Evolutionary conservation across 2,113 vertebrate species (phyloP).

Genomic region (Microcebus tavaratra): DNA sequence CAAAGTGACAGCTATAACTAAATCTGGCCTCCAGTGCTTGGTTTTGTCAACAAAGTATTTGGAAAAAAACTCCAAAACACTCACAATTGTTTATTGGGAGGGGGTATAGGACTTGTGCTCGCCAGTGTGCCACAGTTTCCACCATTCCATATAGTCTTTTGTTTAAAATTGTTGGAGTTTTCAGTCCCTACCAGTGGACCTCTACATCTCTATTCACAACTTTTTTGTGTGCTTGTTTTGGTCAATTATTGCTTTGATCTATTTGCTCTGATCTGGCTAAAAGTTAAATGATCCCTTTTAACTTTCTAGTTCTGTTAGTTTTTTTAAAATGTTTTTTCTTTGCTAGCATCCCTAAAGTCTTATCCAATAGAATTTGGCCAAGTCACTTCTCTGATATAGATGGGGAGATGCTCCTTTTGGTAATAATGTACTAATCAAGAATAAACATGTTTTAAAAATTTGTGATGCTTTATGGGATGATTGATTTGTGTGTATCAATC

Average conservation of each 20-base stretch:
- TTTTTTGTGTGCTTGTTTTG: background rate
- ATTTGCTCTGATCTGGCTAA: background rate
- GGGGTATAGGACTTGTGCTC: background rate
- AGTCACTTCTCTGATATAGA: background rate
- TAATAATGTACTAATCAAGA: background rate
- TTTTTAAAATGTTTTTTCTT: slow-evolving; percentile 32
- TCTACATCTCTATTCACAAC: background rate
- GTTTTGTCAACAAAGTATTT: background rate
- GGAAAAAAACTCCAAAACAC: background rate
- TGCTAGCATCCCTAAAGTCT: background rate
- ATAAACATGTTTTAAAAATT: background rate
- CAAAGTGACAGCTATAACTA: background rate
- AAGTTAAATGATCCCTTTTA: background rate
- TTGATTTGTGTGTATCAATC: background rate
- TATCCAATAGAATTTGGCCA: background rate
- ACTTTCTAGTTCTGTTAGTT: slow-evolving; percentile 1
- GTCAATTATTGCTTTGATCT: background rate
- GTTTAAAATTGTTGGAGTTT: background rate
- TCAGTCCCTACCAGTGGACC: background rate
- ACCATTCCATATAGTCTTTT: background rate
- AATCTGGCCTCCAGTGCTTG: background rate
- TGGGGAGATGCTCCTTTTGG: background rate
- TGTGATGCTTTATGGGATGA: background rate
- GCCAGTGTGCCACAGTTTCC: background rate
- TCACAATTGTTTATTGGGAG: background rate